Evolutionary conservation across 2,888 invertebrate species (phyloP), one percentile per base, ranked within the genome.

Genomic region (Platycnemis pennipes): DNA sequence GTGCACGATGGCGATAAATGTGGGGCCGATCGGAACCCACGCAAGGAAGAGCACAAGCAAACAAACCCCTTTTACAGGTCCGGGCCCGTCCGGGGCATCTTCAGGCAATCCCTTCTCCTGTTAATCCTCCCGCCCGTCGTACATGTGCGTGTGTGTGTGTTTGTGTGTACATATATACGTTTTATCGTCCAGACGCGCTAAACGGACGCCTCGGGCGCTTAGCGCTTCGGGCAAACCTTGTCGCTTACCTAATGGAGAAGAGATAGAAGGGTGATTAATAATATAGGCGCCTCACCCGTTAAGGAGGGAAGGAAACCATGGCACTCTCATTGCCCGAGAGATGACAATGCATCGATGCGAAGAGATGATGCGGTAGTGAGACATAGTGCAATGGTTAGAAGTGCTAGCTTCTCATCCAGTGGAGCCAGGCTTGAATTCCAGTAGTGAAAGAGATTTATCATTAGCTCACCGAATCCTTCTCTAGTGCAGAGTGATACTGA

Each of bases 261-360:
- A 37, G n/a, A 77, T 11, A 31, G 77, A 77, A 31, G 77, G n/a
- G 77, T 77, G 77, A 77, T 77, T 77, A 77, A 77, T 77, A 77
- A 77, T 77, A 26, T 77, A 77, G 77, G 37, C 2, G 31, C 5
- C 69, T 69, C 69, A n/a, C 19, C 63, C 26, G 22, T 26, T 26
- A n/a, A n/a, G n/a, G n/a, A 63, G 77, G 37, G 77, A 77, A 13
- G 31, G 77, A 2, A 19, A 11, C 4, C 49, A 3, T 0, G 31
- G 69, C 69, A 16, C 31, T n/a, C n/a, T n/a, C n/a, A n/a, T n/a
- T n/a, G 2, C 77, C 77, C 77, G 77, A 37, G 77, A 77, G 77
- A 77, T 77, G 77, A 37, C 77, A 77, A 13, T 37, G 77, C 77
- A 77, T 37, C 26, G 77, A 77, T 3, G 63, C 63, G 63, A 77